Evolutionary conservation across 2,888 invertebrate genomes (phyloP), one percentile per base, ranked within the genome.

Genomic region (Apodemia hepburni): DNA sequence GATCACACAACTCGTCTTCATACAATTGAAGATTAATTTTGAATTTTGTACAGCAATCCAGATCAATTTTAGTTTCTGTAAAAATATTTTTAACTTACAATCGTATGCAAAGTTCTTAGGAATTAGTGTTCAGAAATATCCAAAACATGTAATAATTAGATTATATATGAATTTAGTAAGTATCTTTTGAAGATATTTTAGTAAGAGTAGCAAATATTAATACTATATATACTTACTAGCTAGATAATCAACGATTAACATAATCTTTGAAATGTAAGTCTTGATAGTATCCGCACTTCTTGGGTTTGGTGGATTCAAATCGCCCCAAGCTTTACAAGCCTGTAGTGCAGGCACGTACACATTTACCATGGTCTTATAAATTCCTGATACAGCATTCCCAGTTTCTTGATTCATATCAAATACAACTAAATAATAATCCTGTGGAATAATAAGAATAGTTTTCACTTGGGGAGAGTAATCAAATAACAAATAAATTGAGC

Each of bases 21-120:
- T 93, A 94, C 6, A 95, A 75, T 0, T 82, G 76, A 69, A 92
- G 75, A 66, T 95, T 93, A 60, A 94, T 89, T 66, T 93, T 87
- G 69, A 96, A 96, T 65, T 81, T 86, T 1, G 94, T 88, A 17
- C 93, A 92, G 66, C 93, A 93, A 63, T 94, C 93, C 58, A 96
- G 83, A 68, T 95, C 95, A 15, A 92, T 79, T 74, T 94, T 94
- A 0, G 95, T 95, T 76, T 93, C 95, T 94, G 70, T 65, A 79
- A 71, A 8, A 79, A 18, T 29, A 45, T 38, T 38, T 38, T 12
- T 3, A 1, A 12, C 12, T 38, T 3, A 29, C 29, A 29, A 29
- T 29, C 7, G 7, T 2, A 9, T 35, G 35, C 35, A 2, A 35
- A 8, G 11, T 35, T 35, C 11, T 0, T 35, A 35, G 9, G 9